Evolutionary conservation across 2,888 invertebrate species (phyloP), one percentile per base, ranked within the genome.

Genomic region (Smittia sp.): DNA sequence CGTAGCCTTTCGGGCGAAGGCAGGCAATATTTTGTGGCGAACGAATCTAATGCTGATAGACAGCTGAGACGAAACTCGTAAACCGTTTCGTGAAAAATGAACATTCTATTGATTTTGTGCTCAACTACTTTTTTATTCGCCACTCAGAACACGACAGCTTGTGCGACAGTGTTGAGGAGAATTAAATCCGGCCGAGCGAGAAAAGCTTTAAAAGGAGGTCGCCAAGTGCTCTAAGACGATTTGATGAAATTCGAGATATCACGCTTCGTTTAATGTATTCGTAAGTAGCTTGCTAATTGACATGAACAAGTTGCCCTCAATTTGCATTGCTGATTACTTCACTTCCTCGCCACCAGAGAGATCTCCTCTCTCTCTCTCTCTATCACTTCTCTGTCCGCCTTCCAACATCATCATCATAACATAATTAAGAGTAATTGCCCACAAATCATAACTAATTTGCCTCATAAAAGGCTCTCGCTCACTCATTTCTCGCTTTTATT

Each of bases 361-460:
- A 1, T 13, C 4, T 32, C 13, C 24, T 15, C 11, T 62, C 22
- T 62, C 20, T 62, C 32, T 66, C 38, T 66, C 66, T 3, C 11
- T 27, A 7, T 25, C 6, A 27, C 3, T 3, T 63, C n/a, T 24
- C 27, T 25, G 62, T 22, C 27, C 4, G 25, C 63, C 25, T 6
- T 58, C 58, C 15, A 58, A 11, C 20, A 27, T 25, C 65, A 65
- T 65, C 65, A 65, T 65, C 65, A 65, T 65, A 66, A 66, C 66
- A 39, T 66, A 66, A 66, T 66, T 66, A 39, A 15, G 39, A 32
- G 20, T 39, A 66, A 66, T 66, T 66, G 38, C 39, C 39, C 66
- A 66, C 66, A 66, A 66, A 66, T 66, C 66, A 66, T 66, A 63
- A 63, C 63, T 63, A 63, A 63, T 63, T 63, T 25, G 63, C n/a